phyloP scores from a whole-genome alignment of 1,140 invertebrate species.

The Drosophila nebulosa region DNA sequence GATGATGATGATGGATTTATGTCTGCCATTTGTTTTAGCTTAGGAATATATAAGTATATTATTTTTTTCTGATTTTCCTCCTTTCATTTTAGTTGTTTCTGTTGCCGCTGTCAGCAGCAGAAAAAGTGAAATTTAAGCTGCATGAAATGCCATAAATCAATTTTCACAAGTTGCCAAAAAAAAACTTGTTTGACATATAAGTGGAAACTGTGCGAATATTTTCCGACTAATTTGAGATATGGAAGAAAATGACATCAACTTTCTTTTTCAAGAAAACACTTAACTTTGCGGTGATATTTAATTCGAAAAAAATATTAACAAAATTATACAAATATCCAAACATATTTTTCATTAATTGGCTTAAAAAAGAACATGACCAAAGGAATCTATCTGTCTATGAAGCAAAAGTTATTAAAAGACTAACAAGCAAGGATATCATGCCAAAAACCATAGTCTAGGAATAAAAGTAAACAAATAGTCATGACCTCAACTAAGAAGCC shows the following conservation, averaged over 20 bases:
- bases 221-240: constrained; percentile 24
- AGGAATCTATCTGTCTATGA: too few relatives aligned
- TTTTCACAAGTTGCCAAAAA: constrained; percentile 43
- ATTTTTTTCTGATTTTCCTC: constrained; percentile 5
- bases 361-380: too few relatives aligned
- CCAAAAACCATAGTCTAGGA: too few relatives aligned
- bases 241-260: not conserved
- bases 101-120: constrained; percentile 38
- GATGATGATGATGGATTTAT: constrained; percentile 63
- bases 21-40: constrained; percentile 48
- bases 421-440: too few relatives aligned
- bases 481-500: too few relatives aligned
- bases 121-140: constrained; percentile 46
- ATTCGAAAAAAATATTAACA: too few relatives aligned
- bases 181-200: constrained; percentile 29
- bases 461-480: too few relatives aligned
- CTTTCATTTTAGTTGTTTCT: too few relatives aligned
- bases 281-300: not conserved
- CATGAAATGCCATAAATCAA: constrained; percentile 46
- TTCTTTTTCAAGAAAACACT: not conserved
- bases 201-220: constrained; percentile 12
- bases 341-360: too few relatives aligned
- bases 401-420: too few relatives aligned
- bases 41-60: not conserved
- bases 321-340: too few relatives aligned